Base-by-base conservation (phyloP, 2,797 vertebrate genomes). In the Poeciliopsis infans region DNA sequence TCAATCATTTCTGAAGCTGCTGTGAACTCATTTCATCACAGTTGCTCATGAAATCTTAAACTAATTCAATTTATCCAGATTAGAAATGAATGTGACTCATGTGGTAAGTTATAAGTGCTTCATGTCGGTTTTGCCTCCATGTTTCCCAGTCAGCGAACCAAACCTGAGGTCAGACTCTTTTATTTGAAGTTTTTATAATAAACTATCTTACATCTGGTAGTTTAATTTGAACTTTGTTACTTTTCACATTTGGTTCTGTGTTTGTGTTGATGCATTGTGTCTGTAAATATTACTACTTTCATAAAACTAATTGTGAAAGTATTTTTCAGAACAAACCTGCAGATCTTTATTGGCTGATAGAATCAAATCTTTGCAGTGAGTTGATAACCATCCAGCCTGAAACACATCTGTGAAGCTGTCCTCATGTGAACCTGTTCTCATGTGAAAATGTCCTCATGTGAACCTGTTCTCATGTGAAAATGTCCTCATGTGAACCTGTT, bases 1-100 rank as follows among this genome's bases (percentile, higher is more conserved):
- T 55, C 12, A 51, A 12, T 70, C 41, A 74, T 77, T 75, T 66
- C 46, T 81, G 78, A 79, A 33, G 53, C 43, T 72, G 28, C 33
- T 71, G 43, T 0, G 61, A 74, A 45, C n/a, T 70, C 70, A 75
- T 79, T 80, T 64, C 51, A 46, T 78, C 73, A 57, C 70, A 82
- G 83, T 46, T 64, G 55, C 39, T 79, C 31, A 79, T 74, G 31
- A 71, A 74, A 76, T 61, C 4, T 51, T 55, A 33, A 69, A 61
- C 51, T 39, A 71, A 53, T 66, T 59, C 66, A 66, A 81, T 86
- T 81, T 71, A 77, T 25, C 28, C 72, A 55, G 4, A 77, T 77
- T 72, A 81, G 39, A 55, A 46, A 49, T 36, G 82, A 55, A 82
- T 79, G 73, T 76, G 75, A 49, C 28, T 15, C 77, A 74, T 20